A percentile compares a stretch with the other conserved stretches of the same genome.
phyloP scores from a whole-genome alignment of 2,888 invertebrate genomes.

The Hemistola chrysoprasaria region DNA sequence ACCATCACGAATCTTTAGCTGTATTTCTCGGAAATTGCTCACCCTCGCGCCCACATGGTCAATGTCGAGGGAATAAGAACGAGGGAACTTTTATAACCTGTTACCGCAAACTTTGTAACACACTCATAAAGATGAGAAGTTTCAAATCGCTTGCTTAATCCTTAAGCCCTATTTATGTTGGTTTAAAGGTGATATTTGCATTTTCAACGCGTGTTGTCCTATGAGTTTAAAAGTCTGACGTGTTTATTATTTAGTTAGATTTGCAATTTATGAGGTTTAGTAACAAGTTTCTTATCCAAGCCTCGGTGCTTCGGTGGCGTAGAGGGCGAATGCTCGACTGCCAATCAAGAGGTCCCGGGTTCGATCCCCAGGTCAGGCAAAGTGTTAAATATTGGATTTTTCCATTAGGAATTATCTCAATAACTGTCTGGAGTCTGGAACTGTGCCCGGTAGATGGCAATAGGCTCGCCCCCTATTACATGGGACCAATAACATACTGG shows the following conservation, averaged over 20 bases:
- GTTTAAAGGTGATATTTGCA: constrained; percentile 13
- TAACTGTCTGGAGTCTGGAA: too few species aligned
- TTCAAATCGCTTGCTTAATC: constrained; percentile 12
- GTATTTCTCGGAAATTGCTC: too few species aligned
- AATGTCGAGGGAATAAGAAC: constrained; percentile 8
- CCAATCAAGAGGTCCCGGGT: too few species aligned
- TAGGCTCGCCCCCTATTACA: too few species aligned
- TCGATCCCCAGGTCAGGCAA: too few species aligned
- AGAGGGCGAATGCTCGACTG: too few species aligned
- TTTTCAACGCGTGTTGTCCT: constrained; percentile 2
- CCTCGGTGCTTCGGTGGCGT: too few species aligned
- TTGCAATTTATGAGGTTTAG: constrained; percentile 30
- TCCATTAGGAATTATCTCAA: too few species aligned
- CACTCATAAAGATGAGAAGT: constrained; percentile 23
- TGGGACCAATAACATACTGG: too few species aligned
- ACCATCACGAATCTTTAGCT: too few species aligned
- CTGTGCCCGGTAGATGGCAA: too few species aligned
- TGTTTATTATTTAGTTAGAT: constrained; percentile 30
- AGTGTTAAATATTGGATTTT: too few species aligned
- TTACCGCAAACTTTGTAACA: constrained; percentile 17
- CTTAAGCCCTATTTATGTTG: constrained; percentile 8
- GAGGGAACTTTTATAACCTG: constrained; percentile 16
- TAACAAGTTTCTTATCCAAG: constrained; percentile 20
- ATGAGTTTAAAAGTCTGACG: constrained; percentile 20
- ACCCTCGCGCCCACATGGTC: not conserved